Conservation (phyloP, 2,888 invertebrate species). For the Mesorhabditis belari region DNA sequence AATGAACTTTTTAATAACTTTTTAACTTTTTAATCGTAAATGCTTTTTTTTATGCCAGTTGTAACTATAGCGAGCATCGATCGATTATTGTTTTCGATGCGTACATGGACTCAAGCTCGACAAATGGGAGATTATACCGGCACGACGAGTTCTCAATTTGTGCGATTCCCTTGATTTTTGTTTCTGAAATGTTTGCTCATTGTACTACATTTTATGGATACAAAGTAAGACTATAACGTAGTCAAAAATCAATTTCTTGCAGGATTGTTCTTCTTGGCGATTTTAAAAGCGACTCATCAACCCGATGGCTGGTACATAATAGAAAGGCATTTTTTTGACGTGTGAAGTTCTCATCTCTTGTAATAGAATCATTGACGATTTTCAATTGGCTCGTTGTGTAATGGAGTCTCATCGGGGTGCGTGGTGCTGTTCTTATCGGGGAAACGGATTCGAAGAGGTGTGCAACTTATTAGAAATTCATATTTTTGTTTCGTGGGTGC, state of each 20-base stretch:
- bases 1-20: not conserved
- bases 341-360: not conserved
- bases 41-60: too few species aligned
- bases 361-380: slow-evolving; percentile 29
- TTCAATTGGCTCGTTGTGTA: slow-evolving; percentile 72
- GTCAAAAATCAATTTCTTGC: not conserved
- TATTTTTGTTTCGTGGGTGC: too few species aligned
- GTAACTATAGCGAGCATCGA: too few species aligned
- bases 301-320: slow-evolving; percentile 18
- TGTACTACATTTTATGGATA: slow-evolving; percentile 88
- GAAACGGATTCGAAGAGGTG: too few species aligned
- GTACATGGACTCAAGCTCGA: slow-evolving; percentile 93
- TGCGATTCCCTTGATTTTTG: slow-evolving; percentile 69
- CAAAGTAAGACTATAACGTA: slow-evolving; percentile 62
- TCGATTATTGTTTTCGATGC: slow-evolving; percentile 63
- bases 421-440: slow-evolving; percentile 89
- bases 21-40: not conserved
- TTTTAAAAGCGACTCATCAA: slow-evolving; percentile 35
- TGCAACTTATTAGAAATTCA: not conserved
- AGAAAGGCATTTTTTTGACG: slow-evolving; percentile 12
- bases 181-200: slow-evolving; percentile 95
- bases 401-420: slow-evolving; percentile 74
- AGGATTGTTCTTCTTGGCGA: slow-evolving; percentile 46
- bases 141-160: slow-evolving; percentile 68
- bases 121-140: slow-evolving; percentile 95